Conservation (phyloP, 2,888 invertebrate genomes). For the Scelioninae gen. 1 region DNA sequence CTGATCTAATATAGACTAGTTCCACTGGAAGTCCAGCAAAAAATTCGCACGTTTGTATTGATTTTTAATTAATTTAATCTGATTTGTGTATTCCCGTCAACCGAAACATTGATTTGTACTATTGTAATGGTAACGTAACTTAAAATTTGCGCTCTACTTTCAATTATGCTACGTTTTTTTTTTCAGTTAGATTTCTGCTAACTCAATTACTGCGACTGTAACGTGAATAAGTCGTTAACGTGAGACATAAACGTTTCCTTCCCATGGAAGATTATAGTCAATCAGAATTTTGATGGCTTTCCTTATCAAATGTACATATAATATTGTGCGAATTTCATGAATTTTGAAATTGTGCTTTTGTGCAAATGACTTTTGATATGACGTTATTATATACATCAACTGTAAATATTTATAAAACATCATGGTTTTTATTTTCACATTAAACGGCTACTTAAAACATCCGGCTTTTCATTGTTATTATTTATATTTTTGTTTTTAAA, state of each 20-base stretch:
- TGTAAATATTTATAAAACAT: no score
- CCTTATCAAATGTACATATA: constrained; percentile 44
- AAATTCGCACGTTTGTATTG: not conserved
- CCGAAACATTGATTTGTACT: constrained; percentile 17
- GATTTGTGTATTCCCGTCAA: not conserved
- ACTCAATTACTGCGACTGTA: constrained; percentile 41
- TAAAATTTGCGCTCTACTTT: not conserved
- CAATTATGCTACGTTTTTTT: constrained; percentile 5
- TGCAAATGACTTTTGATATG: constrained; percentile 13
- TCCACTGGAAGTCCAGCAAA: constrained; percentile 3
- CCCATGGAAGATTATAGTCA: constrained; percentile 42
- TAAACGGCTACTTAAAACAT: no score
- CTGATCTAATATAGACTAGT: constrained; percentile 21
- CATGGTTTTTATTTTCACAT: no score
- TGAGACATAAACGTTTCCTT: constrained; percentile 51
- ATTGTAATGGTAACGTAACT: not conserved
- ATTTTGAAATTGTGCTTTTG: constrained; percentile 37
- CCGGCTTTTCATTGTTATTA: no score
- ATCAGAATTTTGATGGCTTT: constrained; percentile 59
- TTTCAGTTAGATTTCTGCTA: constrained; percentile 1
- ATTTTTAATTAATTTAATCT: constrained; percentile 10
- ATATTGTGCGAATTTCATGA: constrained; percentile 23
- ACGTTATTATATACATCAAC: not conserved
- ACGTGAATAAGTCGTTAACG: constrained; percentile 54
- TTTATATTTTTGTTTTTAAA: no score